Conservation (phyloP, 2,888 invertebrate species). For the Hymenopus coronatus region DNA sequence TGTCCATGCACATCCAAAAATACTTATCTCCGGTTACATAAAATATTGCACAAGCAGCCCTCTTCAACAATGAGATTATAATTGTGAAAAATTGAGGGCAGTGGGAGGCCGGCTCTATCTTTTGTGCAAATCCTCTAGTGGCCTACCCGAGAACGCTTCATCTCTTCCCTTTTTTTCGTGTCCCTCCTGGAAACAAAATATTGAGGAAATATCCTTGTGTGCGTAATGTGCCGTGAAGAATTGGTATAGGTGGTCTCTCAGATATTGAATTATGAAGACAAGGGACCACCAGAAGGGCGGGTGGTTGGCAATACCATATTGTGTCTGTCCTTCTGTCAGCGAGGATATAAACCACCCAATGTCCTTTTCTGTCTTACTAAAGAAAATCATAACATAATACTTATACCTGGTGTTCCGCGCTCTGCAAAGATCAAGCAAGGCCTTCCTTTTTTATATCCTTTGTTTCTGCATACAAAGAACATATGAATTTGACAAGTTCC, state of each 20-base stretch:
- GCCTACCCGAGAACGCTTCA: not conserved
- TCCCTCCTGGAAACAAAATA: not conserved
- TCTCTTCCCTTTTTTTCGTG: not conserved
- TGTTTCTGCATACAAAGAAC: not conserved
- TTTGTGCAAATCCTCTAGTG: not conserved
- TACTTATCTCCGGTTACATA: not conserved
- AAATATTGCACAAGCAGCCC: not conserved
- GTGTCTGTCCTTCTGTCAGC: not conserved
- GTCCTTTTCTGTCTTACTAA: not conserved
- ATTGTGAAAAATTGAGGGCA: not conserved
- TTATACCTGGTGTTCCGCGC: not conserved
- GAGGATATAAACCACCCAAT: not conserved
- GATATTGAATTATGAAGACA: conserved; percentile 24
- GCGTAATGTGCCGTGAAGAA: conserved; percentile 26
- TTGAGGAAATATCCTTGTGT: not conserved
- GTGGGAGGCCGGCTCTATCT: not conserved
- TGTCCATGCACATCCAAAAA: not conserved
- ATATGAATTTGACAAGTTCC: not conserved
- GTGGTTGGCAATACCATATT: not conserved
- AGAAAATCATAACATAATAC: not conserved
- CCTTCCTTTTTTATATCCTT: not conserved
- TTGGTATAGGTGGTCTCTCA: not conserved
- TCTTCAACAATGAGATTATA: not conserved
- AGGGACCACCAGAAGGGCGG: conserved; percentile 10
- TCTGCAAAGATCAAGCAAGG: not conserved